Conservation (phyloP, 2,797 vertebrate genomes). For the Falco cherrug region DNA sequence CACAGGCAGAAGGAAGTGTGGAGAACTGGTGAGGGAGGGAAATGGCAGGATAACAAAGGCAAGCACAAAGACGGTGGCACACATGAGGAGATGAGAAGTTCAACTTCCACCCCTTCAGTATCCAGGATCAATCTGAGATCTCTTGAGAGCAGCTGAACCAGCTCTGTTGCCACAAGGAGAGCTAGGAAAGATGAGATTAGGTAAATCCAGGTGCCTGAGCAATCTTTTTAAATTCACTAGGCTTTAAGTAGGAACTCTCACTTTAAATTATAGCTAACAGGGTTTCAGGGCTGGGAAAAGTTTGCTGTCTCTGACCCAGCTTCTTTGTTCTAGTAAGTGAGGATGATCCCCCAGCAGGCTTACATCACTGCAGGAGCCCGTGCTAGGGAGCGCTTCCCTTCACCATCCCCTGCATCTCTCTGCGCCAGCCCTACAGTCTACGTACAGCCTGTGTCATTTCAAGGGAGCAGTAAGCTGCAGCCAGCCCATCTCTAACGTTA, state of each 20-base stretch:
- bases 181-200: conserved; percentile 26
- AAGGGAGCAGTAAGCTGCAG: not conserved
- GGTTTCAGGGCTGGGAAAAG: not conserved
- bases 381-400: not conserved
- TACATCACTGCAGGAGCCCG: not conserved
- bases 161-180: not conserved
- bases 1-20: not conserved
- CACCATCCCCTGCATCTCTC: not conserved
- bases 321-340: not conserved
- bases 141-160: not conserved
- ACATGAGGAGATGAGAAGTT: not conserved
- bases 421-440: not conserved
- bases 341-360: not conserved
- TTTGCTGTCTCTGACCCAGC: not conserved
- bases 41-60: not conserved
- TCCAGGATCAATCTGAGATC: not conserved
- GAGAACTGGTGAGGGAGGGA: not conserved
- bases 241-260: not conserved
- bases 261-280: not conserved
- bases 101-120: not conserved
- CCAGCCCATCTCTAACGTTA: not conserved
- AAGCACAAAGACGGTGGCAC: not conserved
- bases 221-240: conserved; percentile 22
- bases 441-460: not conserved
- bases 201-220: conserved; percentile 7